Evolutionary conservation across 2,797 vertebrate genomes (phyloP).

Genomic region (Acanthornis magna): DNA sequence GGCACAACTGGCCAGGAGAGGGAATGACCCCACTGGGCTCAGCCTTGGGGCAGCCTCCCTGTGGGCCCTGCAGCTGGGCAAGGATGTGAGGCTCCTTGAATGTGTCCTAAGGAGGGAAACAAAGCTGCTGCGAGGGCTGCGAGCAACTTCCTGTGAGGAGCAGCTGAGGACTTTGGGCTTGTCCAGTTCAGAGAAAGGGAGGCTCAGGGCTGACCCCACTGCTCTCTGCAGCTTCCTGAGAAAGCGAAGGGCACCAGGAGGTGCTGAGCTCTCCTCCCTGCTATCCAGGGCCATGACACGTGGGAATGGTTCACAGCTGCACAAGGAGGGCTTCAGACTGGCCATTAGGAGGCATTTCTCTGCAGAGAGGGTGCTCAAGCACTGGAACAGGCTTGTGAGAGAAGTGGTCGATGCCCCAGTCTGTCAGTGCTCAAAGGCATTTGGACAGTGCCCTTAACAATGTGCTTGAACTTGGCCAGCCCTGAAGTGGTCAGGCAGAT

Average conservation of each 20-base stretch:
- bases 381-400: neutral
- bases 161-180: neutral
- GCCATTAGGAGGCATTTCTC: neutral
- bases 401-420: rapidly evolving
- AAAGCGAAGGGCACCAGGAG: neutral
- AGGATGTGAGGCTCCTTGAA: neutral
- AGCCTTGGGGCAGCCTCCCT: rapidly evolving
- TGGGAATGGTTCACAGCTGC: too few species aligned
- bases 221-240: neutral
- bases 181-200: neutral
- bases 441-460: neutral
- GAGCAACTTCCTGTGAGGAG: neutral
- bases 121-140: neutral
- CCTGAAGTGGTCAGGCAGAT: neutral
- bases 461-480: neutral
- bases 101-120: neutral
- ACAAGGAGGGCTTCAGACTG: neutral
- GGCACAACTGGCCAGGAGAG: rapidly evolving
- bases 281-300: too few species aligned
- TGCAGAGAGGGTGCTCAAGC: neutral
- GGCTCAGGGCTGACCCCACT: neutral
- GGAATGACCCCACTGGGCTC: neutral
- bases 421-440: neutral
- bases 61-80: neutral
- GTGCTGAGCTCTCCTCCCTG: neutral